These are phyloP conservation scores for Blennius ocellaris DNA, from an alignment of 2,113 vertebrate species.

Conservation along the genomic window DNA sequence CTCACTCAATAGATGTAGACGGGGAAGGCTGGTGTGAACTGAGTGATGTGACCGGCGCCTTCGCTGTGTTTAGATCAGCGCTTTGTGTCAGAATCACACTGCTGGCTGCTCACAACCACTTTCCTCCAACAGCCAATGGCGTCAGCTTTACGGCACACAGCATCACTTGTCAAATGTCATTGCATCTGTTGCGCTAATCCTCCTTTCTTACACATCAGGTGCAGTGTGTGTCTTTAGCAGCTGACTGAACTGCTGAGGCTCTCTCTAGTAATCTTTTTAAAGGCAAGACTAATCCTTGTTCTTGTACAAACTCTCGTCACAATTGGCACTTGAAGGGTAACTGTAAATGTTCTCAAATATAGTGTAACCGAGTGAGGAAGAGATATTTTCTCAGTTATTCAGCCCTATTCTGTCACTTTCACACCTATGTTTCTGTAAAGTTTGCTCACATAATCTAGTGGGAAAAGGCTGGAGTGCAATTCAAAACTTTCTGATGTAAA, in stretches of 20 bases:
- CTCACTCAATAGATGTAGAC: conserved; percentile 72
- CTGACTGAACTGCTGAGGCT: background rate
- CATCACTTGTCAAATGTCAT: conserved; percentile 9
- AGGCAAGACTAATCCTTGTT: background rate
- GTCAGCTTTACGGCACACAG: background rate
- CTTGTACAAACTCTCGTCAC: background rate
- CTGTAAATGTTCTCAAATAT: background rate
- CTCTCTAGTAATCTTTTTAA: background rate
- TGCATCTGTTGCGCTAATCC: background rate
- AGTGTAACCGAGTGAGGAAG: background rate
- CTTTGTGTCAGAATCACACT: conserved; percentile 41
- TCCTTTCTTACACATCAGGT: conserved; percentile 1
- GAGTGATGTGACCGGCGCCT: conserved; percentile 49
- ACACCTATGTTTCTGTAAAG: background rate
- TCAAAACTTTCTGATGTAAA: background rate
- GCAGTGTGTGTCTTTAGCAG: background rate
- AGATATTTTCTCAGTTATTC: background rate
- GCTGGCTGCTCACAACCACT: background rate
- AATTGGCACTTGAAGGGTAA: background rate
- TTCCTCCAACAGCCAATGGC: background rate
- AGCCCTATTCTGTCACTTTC: conserved; percentile 4
- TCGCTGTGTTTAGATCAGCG: conserved; percentile 27
- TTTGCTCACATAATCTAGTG: background rate
- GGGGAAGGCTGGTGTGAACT: conserved; percentile 58
- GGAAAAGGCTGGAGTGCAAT: background rate